Evolutionary conservation across 2,797 vertebrate genomes (phyloP).

Genomic region (Rhabdomys pumilio): DNA sequence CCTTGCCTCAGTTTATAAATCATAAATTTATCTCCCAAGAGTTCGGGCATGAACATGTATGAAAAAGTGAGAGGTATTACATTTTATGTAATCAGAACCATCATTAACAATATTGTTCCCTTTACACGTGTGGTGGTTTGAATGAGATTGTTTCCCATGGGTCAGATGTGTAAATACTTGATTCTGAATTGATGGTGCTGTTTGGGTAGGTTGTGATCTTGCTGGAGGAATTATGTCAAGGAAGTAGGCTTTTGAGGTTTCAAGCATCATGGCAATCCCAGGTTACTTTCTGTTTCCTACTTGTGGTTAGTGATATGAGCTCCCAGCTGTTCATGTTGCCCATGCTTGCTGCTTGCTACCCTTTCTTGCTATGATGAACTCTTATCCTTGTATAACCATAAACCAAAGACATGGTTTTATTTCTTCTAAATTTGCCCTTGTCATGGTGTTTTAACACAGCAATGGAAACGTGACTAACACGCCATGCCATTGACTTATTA

Average conservation of each 20-base stretch:
- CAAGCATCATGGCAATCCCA: background rate
- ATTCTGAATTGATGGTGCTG: background rate
- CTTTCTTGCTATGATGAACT: background rate
- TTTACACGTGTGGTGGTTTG: background rate
- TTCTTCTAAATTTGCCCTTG: background rate
- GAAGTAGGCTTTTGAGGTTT: background rate
- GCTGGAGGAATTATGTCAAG: background rate
- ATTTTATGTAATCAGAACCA: conserved; percentile 45
- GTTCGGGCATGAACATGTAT: background rate
- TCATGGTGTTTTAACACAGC: background rate
- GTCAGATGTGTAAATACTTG: background rate
- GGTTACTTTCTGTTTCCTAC: background rate
- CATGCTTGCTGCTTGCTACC: background rate
- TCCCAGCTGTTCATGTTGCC: background rate
- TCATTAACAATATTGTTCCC: conserved; percentile 19
- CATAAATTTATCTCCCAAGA: background rate
- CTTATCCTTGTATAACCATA: background rate
- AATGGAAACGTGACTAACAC: background rate
- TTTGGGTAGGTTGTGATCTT: background rate
- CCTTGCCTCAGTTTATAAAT: conserved; percentile 29
- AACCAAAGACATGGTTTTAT: no score
- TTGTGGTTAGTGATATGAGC: background rate
- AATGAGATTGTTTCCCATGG: background rate
- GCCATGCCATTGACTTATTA: conserved; percentile 35
- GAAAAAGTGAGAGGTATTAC: conserved; percentile 17